These are phyloP conservation scores for Zelleria hepariella DNA, from an alignment of 2,888 invertebrate genomes.

Conservation along the genomic window DNA sequence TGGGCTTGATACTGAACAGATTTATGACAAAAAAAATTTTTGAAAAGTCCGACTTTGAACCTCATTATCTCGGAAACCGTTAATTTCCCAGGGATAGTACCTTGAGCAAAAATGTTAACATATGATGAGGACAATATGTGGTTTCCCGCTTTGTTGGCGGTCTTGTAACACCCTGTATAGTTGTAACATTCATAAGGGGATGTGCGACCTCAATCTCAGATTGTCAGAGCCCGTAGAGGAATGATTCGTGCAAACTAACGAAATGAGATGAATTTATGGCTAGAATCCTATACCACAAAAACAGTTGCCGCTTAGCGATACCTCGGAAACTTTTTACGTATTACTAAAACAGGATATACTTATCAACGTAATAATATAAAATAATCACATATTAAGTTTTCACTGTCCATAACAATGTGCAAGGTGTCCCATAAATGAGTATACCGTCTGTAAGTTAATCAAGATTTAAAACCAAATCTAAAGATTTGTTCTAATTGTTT, in stretches of 20 bases:
- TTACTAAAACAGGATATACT: neutral
- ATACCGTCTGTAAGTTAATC: conserved; percentile 14
- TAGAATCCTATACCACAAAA: neutral
- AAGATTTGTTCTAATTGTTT: conserved; percentile 9
- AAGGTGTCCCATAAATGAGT: neutral
- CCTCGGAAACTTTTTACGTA: neutral
- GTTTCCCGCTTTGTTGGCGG: too few species aligned
- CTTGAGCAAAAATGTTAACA: too few species aligned
- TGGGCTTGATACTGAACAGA: too few species aligned
- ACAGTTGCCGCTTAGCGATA: neutral
- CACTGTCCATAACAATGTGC: neutral
- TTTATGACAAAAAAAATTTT: too few species aligned
- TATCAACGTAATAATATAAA: neutral
- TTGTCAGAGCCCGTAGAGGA: conserved; percentile 53
- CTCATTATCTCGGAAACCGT: too few species aligned
- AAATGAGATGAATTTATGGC: conserved; percentile 44
- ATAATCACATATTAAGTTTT: conserved; percentile 2
- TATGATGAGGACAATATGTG: too few species aligned
- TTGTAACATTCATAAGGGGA: neutral
- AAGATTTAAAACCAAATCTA: conserved; percentile 14
- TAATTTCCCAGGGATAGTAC: too few species aligned
- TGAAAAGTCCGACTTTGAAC: too few species aligned
- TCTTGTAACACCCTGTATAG: too few species aligned
- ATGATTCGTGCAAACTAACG: conserved; percentile 77
- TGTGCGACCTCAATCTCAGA: conserved; percentile 23